These are phyloP conservation scores for Campylorhamphus procurvoides DNA, from an alignment of 2,113 vertebrate species.

Conservation along the genomic window DNA sequence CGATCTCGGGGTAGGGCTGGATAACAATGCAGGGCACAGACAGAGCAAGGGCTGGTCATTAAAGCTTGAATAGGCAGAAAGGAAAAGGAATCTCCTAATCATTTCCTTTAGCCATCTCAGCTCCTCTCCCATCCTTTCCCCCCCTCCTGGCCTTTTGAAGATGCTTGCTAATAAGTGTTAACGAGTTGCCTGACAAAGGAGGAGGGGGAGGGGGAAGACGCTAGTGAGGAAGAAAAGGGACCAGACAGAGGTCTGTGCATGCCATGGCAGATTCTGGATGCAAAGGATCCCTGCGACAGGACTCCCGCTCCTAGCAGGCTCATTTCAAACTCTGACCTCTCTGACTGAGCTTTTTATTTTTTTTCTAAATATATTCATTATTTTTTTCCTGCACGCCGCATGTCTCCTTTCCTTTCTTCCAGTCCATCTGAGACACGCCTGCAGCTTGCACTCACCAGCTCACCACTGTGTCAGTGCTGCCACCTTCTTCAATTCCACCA, in stretches of 20 bases:
- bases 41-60: conserved; percentile 36
- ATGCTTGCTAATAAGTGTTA: conserved; percentile 69
- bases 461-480: background rate
- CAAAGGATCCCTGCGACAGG: background rate
- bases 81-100: conserved; percentile 65
- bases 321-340: background rate
- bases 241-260: conserved; percentile 9
- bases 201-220: conserved; percentile 12
- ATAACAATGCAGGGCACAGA: conserved; percentile 50
- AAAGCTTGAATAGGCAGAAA: conserved; percentile 58
- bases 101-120: conserved; percentile 63
- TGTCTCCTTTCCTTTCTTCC: conserved; percentile 6
- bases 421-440: background rate
- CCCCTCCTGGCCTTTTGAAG: conserved; percentile 58
- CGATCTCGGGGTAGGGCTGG: background rate
- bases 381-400: background rate
- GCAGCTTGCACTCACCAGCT: background rate
- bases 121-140: conserved; percentile 31
- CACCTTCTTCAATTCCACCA: background rate
- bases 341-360: background rate
- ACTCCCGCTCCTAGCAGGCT: background rate
- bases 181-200: conserved; percentile 62
- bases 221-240: conserved; percentile 31
- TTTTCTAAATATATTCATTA: background rate
- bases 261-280: background rate